Percentiles rank a stretch among this genome's conserved stretches.
Conservation (phyloP, 2,113 vertebrate species). For the Rhineura floridana region DNA sequence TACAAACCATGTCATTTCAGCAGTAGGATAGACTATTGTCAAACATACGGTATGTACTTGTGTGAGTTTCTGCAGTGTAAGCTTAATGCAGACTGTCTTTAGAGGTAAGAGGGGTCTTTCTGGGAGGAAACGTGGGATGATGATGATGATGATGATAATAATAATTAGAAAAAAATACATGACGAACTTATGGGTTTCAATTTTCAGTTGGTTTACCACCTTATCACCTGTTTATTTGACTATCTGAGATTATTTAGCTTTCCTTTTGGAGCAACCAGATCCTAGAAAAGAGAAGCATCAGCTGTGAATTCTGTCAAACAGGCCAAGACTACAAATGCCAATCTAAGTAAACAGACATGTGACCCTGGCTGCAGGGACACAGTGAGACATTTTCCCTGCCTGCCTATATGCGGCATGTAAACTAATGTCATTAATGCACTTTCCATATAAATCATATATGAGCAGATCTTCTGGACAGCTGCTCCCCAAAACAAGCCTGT, state of each 20-base stretch:
- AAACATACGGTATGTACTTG: neutral
- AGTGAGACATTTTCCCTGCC: neutral
- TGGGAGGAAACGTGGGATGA: no score
- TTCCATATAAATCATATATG: conserved; percentile 16
- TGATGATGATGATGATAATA: no score
- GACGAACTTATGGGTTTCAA: neutral
- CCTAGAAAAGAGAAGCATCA: conserved; percentile 65
- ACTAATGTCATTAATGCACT: conserved; percentile 23
- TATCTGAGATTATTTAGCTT: conserved; percentile 48
- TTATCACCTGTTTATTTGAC: conserved; percentile 59
- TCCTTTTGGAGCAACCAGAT: conserved; percentile 50
- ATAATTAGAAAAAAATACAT: neutral
- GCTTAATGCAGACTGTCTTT: neutral
- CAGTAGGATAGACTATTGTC: neutral
- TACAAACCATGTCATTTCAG: conserved; percentile 18
- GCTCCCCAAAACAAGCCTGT: conserved; percentile 24
- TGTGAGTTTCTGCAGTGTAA: neutral
- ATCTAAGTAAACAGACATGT: conserved; percentile 33
- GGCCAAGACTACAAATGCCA: conserved; percentile 50
- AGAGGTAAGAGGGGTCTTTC: neutral
- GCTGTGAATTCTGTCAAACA: conserved; percentile 50
- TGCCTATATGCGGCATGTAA: fast-evolving
- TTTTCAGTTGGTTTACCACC: conserved; percentile 36
- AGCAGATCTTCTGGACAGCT: conserved; percentile 32
- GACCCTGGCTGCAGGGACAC: neutral